These are phyloP conservation scores for Orchesellides sinensis DNA, from an alignment of 2,888 invertebrate species.

Conservation along the genomic window DNA sequence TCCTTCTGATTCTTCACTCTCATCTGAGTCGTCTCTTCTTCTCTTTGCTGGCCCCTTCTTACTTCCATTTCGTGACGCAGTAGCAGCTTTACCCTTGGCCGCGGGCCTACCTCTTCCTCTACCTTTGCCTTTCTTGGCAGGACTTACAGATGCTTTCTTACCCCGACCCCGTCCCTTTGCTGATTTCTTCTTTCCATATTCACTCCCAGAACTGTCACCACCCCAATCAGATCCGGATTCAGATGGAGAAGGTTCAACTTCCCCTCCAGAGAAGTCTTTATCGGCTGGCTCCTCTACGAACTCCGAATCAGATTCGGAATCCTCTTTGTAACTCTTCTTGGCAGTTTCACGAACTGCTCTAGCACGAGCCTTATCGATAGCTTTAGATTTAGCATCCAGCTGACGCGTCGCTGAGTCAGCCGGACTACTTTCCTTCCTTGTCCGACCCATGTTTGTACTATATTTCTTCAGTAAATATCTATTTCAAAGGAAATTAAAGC, in stretches of 20 bases:
- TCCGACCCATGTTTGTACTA: constrained; percentile 62
- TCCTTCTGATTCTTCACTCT: constrained; percentile 64
- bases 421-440: constrained; percentile 54
- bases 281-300: constrained; percentile 41
- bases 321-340: constrained; percentile 64
- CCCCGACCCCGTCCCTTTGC: constrained; percentile 57
- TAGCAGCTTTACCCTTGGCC: constrained; percentile 32
- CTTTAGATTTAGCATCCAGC: constrained; percentile 52
- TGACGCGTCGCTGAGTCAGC: constrained; percentile 26
- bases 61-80: constrained; percentile 41
- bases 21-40: constrained; percentile 62
- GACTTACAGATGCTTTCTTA: constrained; percentile 27
- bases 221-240: constrained; percentile 65
- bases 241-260: constrained; percentile 36
- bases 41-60: constrained; percentile 62
- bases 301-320: constrained; percentile 59
- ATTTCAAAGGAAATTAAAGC: not conserved
- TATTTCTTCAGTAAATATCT: not conserved
- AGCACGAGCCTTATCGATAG: constrained; percentile 56
- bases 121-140: constrained; percentile 30
- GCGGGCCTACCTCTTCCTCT: constrained; percentile 55
- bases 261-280: constrained; percentile 59
- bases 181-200: constrained; percentile 66
- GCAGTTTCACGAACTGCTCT: constrained; percentile 57
- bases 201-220: constrained; percentile 69